Evolutionary conservation across 1,140 invertebrate species (phyloP).

Genomic region (Drosophila melanica): DNA sequence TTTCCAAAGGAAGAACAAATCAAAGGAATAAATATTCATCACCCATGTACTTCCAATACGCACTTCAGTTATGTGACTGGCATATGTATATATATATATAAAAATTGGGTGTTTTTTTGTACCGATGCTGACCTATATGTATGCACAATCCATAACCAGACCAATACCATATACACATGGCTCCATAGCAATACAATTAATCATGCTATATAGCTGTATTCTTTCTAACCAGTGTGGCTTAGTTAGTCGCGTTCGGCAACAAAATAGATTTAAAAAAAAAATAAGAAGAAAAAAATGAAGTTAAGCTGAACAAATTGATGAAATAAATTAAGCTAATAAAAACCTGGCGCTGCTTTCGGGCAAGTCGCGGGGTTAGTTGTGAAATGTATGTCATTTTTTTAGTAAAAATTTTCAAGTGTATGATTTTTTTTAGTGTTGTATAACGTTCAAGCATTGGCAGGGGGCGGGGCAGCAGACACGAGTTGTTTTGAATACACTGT

Average conservation of each 20-base stretch:
- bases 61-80: constrained; percentile 20
- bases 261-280: not conserved
- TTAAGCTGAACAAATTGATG: not conserved
- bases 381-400: not conserved
- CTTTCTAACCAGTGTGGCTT: constrained; percentile 33
- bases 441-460: not conserved
- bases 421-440: constrained; percentile 10
- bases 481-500: constrained; percentile 19
- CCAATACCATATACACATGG: not conserved
- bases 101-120: not conserved
- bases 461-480: not conserved
- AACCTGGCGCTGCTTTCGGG: not conserved
- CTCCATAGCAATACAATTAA: not conserved
- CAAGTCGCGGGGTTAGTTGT: not conserved
- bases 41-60: constrained; percentile 23
- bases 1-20: not conserved
- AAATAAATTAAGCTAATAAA: not conserved
- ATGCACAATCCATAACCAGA: constrained; percentile 16
- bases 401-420: not conserved
- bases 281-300: not conserved
- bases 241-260: constrained; percentile 16
- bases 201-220: not conserved
- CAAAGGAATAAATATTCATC: too few relatives aligned
- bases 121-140: constrained; percentile 17
- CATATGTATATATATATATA: constrained; percentile 15